Base-by-base conservation (phyloP, 2,888 invertebrate genomes). In the Adineta ricciae region DNA sequence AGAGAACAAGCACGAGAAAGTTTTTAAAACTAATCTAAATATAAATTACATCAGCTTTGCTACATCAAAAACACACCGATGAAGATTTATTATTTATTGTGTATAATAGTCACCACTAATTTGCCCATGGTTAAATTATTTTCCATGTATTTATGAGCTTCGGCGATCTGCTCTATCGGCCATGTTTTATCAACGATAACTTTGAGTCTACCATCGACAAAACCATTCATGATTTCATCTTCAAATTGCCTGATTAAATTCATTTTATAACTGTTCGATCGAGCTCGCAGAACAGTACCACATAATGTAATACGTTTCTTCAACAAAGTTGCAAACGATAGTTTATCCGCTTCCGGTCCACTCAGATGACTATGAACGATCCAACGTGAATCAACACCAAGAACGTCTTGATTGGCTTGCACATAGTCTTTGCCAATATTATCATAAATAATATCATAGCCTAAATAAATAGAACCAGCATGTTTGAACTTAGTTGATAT, bases 371-470 rank as follows among this genome's bases (percentile, higher is more conserved):
- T 90, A 88, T 90, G 91, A 0, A 90, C 85, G n/a, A 91, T 88
- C 91, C 91, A 91, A 83, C 89, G 87, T 21, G 90, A 90, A 84
- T 91, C 91, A 41, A 87, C 83, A 7, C 88, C 88, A 11, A 90
- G 86, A 32, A 86, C 87, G 16, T 88, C 88, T 21, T 88, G 86
- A 86, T 91, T 91, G 83, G 90, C 88, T 50, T 90, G 88, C 87
- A 89, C 90, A 86, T 88, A 89, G n/a, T 89, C 89, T 9, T 88
- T 89, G 1, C 90, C 91, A 56, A 91, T 88, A 88, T 90, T 90
- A 86, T 91, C 91, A 84, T 91, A 87, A n/a, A 91, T 88, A 27
- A 91, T 84, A 86, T 90, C 88, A 14, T 89, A 90, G 36, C 91
- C 91, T 87, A 87, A 87, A 52, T 11, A 11, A 46, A 46, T 46